phyloP scores from a whole-genome alignment of 1,140 invertebrate species.

The Sycobia sp. region DNA sequence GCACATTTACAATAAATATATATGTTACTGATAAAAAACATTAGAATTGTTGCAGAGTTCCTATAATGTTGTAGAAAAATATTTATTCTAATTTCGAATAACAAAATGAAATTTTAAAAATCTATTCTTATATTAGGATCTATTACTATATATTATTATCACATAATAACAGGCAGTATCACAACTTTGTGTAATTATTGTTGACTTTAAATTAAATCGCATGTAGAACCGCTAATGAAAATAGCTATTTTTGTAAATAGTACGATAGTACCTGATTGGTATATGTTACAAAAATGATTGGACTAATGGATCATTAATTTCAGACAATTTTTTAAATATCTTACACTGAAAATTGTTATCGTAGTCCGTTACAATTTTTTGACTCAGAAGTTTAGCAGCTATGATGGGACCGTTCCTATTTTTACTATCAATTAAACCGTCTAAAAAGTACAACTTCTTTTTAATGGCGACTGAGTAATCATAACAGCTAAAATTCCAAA shows the following conservation, averaged over 20 bases:
- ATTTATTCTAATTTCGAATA: constrained; percentile 45
- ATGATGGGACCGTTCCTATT: constrained; percentile 22
- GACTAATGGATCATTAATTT: constrained; percentile 30
- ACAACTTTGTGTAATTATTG: constrained; percentile 12
- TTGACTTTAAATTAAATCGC: constrained; percentile 14
- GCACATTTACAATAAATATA: constrained; percentile 20
- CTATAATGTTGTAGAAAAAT: constrained; percentile 66
- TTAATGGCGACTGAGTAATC: constrained; percentile 13
- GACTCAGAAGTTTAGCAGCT: constrained; percentile 30
- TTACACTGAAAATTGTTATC: constrained; percentile 11
- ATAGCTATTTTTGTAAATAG: too few species aligned
- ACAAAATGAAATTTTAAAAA: constrained; percentile 7
- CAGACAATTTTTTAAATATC: constrained; percentile 30
- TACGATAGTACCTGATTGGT: too few species aligned
- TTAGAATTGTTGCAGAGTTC: constrained; percentile 66
- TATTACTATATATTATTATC: not conserved
- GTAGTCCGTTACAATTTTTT: not conserved
- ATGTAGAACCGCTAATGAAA: too few species aligned
- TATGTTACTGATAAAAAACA: constrained; percentile 46
- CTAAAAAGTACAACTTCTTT: constrained; percentile 21
- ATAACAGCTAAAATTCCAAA: constrained; percentile 23
- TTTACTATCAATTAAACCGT: constrained; percentile 30
- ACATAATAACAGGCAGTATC: constrained; percentile 17
- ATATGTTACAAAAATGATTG: constrained; percentile 32
- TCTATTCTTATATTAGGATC: not conserved